A percentile compares a stretch with the other conserved stretches of the same genome.
These are phyloP conservation scores for Procambarus virginalis DNA, from an alignment of 1,140 invertebrate species.

Conservation along the genomic window DNA sequence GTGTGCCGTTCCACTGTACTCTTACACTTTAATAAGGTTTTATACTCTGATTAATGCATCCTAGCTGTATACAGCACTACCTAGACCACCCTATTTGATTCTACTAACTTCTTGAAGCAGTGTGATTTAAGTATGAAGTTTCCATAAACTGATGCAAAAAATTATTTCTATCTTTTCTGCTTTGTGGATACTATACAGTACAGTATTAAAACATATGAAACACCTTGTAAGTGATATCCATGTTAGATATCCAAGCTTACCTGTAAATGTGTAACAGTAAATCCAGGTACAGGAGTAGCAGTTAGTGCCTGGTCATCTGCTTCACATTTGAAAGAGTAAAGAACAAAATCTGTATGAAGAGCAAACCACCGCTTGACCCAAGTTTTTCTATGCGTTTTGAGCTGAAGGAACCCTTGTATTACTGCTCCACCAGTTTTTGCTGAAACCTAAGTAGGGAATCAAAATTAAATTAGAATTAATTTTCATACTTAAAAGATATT, in stretches of 20 bases:
- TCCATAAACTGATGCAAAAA: too few relatives aligned
- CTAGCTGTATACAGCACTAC: too few relatives aligned
- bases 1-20: too few relatives aligned
- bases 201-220: too few relatives aligned
- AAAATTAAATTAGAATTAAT: neutral
- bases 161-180: too few relatives aligned
- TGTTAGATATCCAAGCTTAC: slow-evolving; percentile 63
- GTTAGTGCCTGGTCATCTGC: slow-evolving; percentile 77
- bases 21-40: too few relatives aligned
- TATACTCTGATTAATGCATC: too few relatives aligned
- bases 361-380: slow-evolving; percentile 80
- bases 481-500: neutral
- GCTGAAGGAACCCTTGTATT: slow-evolving; percentile 78
- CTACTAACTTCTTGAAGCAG: too few relatives aligned
- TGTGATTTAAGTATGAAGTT: too few relatives aligned
- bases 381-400: slow-evolving; percentile 78
- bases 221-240: too few relatives aligned
- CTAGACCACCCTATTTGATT: too few relatives aligned
- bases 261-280: slow-evolving; percentile 74
- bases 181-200: too few relatives aligned
- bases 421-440: slow-evolving; percentile 77
- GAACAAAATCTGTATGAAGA: slow-evolving; percentile 79
- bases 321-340: slow-evolving; percentile 78
- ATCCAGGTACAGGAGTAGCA: slow-evolving; percentile 81
- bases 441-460: slow-evolving; percentile 76